Conservation (phyloP, 1,140 invertebrate species). For the Caenorhabditis elegans region DNA sequence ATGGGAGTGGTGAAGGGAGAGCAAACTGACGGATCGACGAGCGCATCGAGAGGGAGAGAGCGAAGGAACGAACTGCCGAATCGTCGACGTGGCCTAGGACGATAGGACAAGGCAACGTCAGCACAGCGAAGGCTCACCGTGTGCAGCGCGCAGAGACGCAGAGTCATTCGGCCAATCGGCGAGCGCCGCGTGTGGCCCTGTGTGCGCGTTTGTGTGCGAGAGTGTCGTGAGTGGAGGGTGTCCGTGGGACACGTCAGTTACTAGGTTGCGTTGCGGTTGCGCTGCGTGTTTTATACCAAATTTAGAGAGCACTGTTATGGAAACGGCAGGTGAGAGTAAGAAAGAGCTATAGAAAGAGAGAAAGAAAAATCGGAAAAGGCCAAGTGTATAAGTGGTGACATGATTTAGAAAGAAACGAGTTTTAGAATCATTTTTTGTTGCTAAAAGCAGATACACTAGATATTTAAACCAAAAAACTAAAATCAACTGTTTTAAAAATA, state of each 20-base stretch:
- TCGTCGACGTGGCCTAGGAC: conserved; percentile 1
- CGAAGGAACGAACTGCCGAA: conserved; percentile 11
- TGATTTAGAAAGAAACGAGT: no score
- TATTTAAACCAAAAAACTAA: no score
- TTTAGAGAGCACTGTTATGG: neutral
- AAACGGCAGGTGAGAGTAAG: no score
- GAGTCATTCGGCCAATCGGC: neutral
- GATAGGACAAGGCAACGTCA: conserved; percentile 8
- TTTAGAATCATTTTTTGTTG: no score
- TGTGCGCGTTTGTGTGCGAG: neutral
- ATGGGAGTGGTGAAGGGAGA: neutral
- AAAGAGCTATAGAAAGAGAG: no score
- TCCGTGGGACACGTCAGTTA: neutral
- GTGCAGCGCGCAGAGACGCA: neutral
- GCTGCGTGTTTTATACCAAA: neutral
- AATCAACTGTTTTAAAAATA: no score
- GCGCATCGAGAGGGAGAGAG: neutral
- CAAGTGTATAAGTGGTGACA: no score
- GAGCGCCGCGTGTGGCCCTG: neutral
- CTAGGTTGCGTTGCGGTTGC: neutral
- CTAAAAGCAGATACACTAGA: no score
- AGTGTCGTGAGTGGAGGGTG: neutral
- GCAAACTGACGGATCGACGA: neutral
- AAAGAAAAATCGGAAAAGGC: no score
- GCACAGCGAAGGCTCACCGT: neutral